Base-by-base conservation (phyloP, 1,140 invertebrate genomes). In the Brachystomella parvula region DNA sequence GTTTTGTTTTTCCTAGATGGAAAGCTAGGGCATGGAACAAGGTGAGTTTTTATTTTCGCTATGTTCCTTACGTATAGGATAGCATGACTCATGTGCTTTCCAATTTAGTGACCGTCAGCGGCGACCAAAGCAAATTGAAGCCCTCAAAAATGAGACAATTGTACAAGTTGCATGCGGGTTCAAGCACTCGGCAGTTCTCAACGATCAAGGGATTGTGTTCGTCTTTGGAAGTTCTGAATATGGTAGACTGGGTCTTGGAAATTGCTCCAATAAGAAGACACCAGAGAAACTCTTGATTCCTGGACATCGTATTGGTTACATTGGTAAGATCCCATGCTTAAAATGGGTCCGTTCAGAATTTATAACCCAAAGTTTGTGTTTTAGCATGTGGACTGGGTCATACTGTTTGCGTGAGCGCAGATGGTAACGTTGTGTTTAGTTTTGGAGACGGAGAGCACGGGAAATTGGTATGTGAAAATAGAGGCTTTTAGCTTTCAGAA, bases 391-490 rank as follows among this genome's bases (percentile, higher is more conserved):
- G 71, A 21, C 49, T 73, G 6, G 57, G 64, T 69, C 68, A 87
- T 76, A 86, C 85, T 0, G 78, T 85, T 26, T 85, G 83, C 75
- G 76, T 85, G 33, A 83, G 82, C 12, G 65, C 73, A 15, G 83
- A 85, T 74, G 83, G 84, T 1, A 77, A 77, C 61, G 80, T 75
- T n/a, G 83, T 85, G 0, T 87, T 84, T 83, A 78, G 83, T 2
- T 87, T 86, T 78, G 86, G 86, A 1, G 85, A 87, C 77, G 84
- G 84, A 3, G 85, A 86, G 72, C 84, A 83, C 77, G 85, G 85
- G 12, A 86, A 87, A 76, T 76, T 62, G 33, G 49, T 53, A 53
- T 17, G 24, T 53, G 6, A 53, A 53, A 53, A 44, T 12, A 44
- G n/a, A 86, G 30, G 85, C 84, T 9, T 76, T 84, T 30, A 84